Percentiles rank a stretch among this genome's conserved stretches.
Evolutionary conservation across 2,797 vertebrate species (phyloP).

Genomic region (Cheirogaleus major): DNA sequence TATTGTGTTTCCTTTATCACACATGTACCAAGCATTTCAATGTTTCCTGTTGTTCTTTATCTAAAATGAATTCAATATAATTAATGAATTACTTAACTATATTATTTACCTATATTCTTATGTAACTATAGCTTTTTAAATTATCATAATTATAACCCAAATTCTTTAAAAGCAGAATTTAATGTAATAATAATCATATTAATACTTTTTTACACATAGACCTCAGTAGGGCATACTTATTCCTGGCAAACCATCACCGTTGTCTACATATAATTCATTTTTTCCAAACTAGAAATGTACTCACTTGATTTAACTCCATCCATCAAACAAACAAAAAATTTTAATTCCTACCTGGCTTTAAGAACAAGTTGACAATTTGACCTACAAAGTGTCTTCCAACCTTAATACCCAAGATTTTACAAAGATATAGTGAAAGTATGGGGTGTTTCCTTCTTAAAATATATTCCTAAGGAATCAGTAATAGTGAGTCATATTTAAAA

Average conservation of each 20-base stretch:
- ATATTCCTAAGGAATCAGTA: background rate
- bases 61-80: slow-evolving; percentile 30
- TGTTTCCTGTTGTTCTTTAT: background rate
- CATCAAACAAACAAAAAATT: background rate
- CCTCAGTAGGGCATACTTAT: slow-evolving; percentile 78
- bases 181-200: slow-evolving; percentile 69
- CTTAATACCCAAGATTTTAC: background rate
- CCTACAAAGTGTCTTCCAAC: slow-evolving; percentile 18
- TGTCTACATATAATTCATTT: slow-evolving; percentile 79
- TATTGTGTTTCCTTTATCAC: slow-evolving; percentile 3
- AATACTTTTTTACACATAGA: slow-evolving; percentile 73
- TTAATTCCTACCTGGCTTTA: slow-evolving; percentile 25
- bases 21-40: background rate
- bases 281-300: slow-evolving; percentile 74
- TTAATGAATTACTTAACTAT: background rate
- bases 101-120: slow-evolving; percentile 2
- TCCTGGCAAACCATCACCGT: slow-evolving; percentile 79
- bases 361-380: background rate
- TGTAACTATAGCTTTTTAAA: slow-evolving; percentile 10
- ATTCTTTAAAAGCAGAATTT: slow-evolving; percentile 64
- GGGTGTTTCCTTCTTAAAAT: background rate
- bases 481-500: background rate
- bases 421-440: background rate
- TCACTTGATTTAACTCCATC: slow-evolving; percentile 56
- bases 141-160: slow-evolving; percentile 50